Evolutionary conservation across 2,888 invertebrate species (phyloP), one percentile per base, ranked within the genome.

Genomic region (Rhorus exstirpatorius): DNA sequence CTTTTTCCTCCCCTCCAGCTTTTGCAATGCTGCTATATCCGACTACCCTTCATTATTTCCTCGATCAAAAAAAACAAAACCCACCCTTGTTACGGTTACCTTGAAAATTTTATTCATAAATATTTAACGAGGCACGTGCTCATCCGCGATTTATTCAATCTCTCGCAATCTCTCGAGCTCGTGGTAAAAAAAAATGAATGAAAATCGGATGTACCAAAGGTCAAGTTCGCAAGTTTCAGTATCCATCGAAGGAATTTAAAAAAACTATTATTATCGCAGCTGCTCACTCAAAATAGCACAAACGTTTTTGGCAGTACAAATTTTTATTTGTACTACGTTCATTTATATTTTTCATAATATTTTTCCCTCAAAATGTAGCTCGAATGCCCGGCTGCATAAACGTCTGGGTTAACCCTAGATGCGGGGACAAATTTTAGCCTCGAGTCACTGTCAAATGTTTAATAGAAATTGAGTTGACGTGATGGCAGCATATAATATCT

Each of bases 81-180:
- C 61, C 35, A 41, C 17, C 46, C 51, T 58, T 58, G 55, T 19
- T 38, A 63, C 53, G 38, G 65, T 75, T 65, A 67, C 68, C 80
- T 80, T 75, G 80, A 80, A 80, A 58, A 70, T 60, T 80, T 49
- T 24, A 49, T 38, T 70, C 26, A 76, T 63, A 61, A 80, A 80
- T 80, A 75, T 80, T 58, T 53, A 79, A 38, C 68, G 17, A 53
- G 49, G 17, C 63, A 49, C 75, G 65, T 21, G 70, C 19, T 8
- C 6, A 14, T 58, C 17, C 17, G 21, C 10, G 21, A 10, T 51
- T 79, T 67, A 60, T 53, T 41, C 67, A 10, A 60, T 38, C 58
- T 6, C 38, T 44, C 53, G 14, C 46, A 24, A n/a, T n/a, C 26
- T 19, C 17, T 79, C 31, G 58, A 26, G 8, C 21, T 7, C 41